Evolutionary conservation across 2,113 vertebrate genomes (phyloP).

Genomic region (Petrocephalus microphthalmus): DNA sequence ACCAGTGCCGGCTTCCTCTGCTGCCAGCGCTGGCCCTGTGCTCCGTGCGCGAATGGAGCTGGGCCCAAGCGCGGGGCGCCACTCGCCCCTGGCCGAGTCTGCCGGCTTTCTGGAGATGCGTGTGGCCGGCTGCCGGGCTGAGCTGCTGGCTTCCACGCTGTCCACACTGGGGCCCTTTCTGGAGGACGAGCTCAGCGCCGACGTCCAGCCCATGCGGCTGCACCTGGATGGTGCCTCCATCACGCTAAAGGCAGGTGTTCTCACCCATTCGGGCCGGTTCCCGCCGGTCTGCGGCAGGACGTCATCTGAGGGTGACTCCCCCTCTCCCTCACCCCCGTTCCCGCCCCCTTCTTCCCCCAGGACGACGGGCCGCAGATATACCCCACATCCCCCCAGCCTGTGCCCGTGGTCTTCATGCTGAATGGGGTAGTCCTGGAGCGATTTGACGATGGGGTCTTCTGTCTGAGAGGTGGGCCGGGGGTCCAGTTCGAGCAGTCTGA

Average conservation of each 20-base stretch:
- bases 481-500: no score
- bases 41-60: slow-evolving; percentile 66
- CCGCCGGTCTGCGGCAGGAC: no score
- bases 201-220: slow-evolving; percentile 80
- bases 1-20: slow-evolving; percentile 26
- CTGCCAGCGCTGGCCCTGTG: slow-evolving; percentile 42
- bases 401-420: slow-evolving; percentile 73
- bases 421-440: slow-evolving; percentile 74
- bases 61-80: slow-evolving; percentile 64
- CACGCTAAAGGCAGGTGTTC: slow-evolving; percentile 70
- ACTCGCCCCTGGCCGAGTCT: slow-evolving; percentile 60
- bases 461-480: slow-evolving; percentile 66
- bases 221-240: slow-evolving; percentile 70
- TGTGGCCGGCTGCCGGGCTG: slow-evolving; percentile 59
- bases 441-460: slow-evolving; percentile 76
- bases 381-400: slow-evolving; percentile 77
- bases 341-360: slow-evolving; percentile 50
- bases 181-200: slow-evolving; percentile 80
- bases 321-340: neutral
- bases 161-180: slow-evolving; percentile 81
- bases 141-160: slow-evolving; percentile 75
- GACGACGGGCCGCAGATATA: slow-evolving; percentile 82
- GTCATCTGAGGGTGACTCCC: neutral
- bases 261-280: neutral
- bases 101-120: slow-evolving; percentile 71